These are phyloP conservation scores for Campylomormyrus numenius DNA, from an alignment of 2,113 vertebrate species.

Conservation along the genomic window DNA sequence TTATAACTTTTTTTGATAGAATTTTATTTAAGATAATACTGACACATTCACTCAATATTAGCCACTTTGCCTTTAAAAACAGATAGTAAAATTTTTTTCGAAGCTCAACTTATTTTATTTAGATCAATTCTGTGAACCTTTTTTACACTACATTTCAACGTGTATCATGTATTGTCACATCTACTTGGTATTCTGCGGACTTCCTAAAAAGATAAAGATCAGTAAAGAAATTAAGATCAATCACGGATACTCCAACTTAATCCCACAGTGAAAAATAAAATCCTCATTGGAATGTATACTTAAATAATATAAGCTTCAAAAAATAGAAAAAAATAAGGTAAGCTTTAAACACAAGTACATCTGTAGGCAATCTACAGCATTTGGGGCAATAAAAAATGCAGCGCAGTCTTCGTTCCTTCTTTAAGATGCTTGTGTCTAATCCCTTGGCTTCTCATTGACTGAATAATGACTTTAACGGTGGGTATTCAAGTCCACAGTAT, in stretches of 20 bases:
- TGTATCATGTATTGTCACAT: conserved; percentile 34
- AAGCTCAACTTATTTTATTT: conserved; percentile 45
- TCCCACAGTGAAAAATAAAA: conserved; percentile 45
- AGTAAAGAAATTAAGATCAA: conserved; percentile 41
- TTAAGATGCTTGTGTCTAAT: conserved; percentile 39
- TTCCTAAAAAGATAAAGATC: conserved; percentile 28
- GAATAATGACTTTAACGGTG: conserved; percentile 49
- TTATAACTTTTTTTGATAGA: conserved; percentile 54
- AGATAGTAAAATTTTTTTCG: conserved; percentile 52
- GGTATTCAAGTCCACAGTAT: conserved; percentile 42
- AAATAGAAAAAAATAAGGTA: conserved; percentile 50
- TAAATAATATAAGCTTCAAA: conserved; percentile 43
- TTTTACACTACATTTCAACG: conserved; percentile 31
- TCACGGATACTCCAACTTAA: conserved; percentile 42
- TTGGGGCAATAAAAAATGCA: conserved; percentile 38
- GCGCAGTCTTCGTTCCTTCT: conserved; percentile 41
- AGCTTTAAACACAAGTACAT: conserved; percentile 54
- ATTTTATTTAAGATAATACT: conserved; percentile 71
- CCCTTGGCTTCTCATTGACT: conserved; percentile 44
- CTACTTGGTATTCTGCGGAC: conserved; percentile 27
- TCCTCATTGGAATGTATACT: conserved; percentile 34
- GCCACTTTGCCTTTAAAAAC: conserved; percentile 60
- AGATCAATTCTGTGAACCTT: conserved; percentile 35
- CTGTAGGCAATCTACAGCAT: conserved; percentile 43
- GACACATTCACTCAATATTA: conserved; percentile 62